Percentiles rank a stretch among this genome's conserved stretches.
Conservation (phyloP, 2,888 invertebrate species). For the Polia nebulosa region DNA sequence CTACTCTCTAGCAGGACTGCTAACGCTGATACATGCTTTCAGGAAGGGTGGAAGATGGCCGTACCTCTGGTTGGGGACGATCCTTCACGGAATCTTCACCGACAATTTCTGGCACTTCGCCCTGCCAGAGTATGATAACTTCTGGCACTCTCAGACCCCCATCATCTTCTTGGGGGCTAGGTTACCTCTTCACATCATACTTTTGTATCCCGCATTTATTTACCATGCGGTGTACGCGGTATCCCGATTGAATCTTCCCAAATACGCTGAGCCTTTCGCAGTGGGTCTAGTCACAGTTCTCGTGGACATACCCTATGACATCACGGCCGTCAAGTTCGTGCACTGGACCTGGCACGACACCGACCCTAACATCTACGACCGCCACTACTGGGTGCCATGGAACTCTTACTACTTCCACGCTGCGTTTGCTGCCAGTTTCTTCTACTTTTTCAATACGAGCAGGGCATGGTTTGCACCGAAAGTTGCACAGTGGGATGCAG, state of each 20-base stretch:
- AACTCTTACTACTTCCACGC: slow-evolving; percentile 96
- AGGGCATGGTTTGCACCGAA: slow-evolving; percentile 89
- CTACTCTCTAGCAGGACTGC: slow-evolving; percentile 91
- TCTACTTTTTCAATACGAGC: slow-evolving; percentile 92
- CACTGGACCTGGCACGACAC: slow-evolving; percentile 97
- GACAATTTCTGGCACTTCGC: slow-evolving; percentile 94
- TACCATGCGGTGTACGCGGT: slow-evolving; percentile 92
- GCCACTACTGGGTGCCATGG: slow-evolving; percentile 96
- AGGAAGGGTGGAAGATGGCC: slow-evolving; percentile 94
- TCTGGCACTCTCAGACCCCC: slow-evolving; percentile 96
- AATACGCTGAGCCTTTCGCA: slow-evolving; percentile 92
- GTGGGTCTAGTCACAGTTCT: slow-evolving; percentile 94
- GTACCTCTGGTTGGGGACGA: slow-evolving; percentile 94
- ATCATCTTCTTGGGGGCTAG: slow-evolving; percentile 93
- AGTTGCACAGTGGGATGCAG: slow-evolving; percentile 91
- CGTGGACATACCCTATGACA: slow-evolving; percentile 95
- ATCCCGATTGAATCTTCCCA: slow-evolving; percentile 89
- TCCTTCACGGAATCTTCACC: slow-evolving; percentile 93
- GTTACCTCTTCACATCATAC: slow-evolving; percentile 93
- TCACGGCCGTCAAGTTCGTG: slow-evolving; percentile 94
- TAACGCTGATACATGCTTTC: slow-evolving; percentile 93
- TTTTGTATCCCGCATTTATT: slow-evolving; percentile 92
- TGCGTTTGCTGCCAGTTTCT: slow-evolving; percentile 94
- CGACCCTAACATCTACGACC: slow-evolving; percentile 93
- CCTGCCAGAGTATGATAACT: slow-evolving; percentile 94